These are phyloP conservation scores for Dione juno DNA, from an alignment of 2,888 invertebrate species.

Conservation along the genomic window DNA sequence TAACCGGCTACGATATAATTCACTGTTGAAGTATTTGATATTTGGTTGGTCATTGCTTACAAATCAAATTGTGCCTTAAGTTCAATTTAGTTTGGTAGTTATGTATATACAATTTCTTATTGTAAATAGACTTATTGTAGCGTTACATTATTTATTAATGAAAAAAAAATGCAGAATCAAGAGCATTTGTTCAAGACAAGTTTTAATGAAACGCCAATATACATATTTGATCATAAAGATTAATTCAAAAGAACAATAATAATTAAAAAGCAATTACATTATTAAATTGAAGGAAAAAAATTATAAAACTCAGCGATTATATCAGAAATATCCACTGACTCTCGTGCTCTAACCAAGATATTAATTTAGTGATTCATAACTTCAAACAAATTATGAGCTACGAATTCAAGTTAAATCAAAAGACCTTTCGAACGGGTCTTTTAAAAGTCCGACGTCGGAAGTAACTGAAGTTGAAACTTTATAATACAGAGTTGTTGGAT, in stretches of 20 bases:
- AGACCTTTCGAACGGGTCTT: neutral
- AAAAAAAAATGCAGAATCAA: no score
- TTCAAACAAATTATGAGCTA: constrained; percentile 5
- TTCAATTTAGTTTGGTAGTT: neutral
- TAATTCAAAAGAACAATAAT: no score
- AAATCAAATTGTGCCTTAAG: neutral
- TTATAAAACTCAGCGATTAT: neutral
- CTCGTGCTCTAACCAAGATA: neutral
- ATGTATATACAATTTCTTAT: neutral
- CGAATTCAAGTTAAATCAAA: constrained; percentile 15
- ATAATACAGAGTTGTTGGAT: neutral
- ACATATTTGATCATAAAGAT: no score
- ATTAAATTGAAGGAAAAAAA: neutral
- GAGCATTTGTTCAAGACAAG: no score
- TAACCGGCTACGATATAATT: constrained; percentile 34
- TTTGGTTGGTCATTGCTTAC: neutral
- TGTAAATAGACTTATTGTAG: no score
- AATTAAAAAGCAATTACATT: no score
- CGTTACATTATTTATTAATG: no score
- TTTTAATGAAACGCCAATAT: no score
- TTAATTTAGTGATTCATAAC: neutral
- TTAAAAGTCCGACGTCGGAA: neutral
- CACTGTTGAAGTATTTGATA: constrained; percentile 4
- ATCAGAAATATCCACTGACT: neutral
- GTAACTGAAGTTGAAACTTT: neutral